phyloP scores from a whole-genome alignment of 2,888 invertebrate species.

The Drosophila neonasuta region DNA sequence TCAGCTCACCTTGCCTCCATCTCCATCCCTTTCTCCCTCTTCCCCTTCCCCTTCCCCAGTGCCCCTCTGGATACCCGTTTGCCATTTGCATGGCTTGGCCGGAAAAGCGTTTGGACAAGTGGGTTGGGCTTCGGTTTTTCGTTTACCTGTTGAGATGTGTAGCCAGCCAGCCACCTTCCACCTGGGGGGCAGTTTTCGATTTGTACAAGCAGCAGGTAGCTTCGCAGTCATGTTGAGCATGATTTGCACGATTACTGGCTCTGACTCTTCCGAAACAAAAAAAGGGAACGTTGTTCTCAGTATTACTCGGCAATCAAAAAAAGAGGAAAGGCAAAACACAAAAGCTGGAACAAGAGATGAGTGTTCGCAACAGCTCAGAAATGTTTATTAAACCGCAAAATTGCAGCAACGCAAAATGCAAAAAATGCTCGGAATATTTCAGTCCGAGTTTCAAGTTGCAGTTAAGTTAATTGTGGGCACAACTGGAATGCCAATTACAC shows the following conservation, averaged over 20 bases:
- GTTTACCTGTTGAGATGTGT: slow-evolving; percentile 63
- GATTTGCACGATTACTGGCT: slow-evolving; percentile 47
- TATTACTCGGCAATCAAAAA: no score
- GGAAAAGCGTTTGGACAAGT: slow-evolving; percentile 27
- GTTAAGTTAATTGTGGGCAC: neutral
- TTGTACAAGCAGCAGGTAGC: slow-evolving; percentile 55
- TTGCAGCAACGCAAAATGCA: slow-evolving; percentile 7
- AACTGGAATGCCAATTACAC: neutral
- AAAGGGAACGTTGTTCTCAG: neutral
- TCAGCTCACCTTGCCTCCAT: slow-evolving; percentile 25
- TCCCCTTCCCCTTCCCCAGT: neutral
- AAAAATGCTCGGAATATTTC: slow-evolving; percentile 9
- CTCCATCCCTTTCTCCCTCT: no score
- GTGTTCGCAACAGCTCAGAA: neutral
- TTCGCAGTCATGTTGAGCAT: slow-evolving; percentile 53
- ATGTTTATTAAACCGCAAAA: slow-evolving; percentile 15
- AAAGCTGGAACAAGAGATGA: neutral
- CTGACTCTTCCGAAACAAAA: slow-evolving; percentile 5
- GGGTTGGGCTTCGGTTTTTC: slow-evolving; percentile 25
- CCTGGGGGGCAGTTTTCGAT: slow-evolving; percentile 51
- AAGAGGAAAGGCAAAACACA: neutral
- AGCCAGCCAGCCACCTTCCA: slow-evolving; percentile 15
- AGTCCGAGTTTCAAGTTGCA: neutral
- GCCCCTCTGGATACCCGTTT: slow-evolving; percentile 22
- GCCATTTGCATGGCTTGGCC: slow-evolving; percentile 44